Base-by-base conservation (phyloP, 2,113 vertebrate species). In the Bombycilla garrulus region DNA sequence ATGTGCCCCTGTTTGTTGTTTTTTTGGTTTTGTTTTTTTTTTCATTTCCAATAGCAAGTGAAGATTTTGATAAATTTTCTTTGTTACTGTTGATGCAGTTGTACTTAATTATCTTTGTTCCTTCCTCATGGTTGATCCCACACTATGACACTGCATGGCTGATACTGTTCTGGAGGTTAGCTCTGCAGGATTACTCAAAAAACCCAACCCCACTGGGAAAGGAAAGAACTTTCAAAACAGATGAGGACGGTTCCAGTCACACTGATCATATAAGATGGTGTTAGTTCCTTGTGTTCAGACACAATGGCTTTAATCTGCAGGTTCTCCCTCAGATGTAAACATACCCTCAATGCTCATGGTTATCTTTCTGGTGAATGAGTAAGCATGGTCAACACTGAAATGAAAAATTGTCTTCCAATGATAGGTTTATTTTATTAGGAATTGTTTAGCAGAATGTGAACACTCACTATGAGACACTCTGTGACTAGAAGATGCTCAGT, bases 241-340 rank as follows among this genome's bases (percentile, higher is more conserved):
- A 57, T 54, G 42, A 79, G 19, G 25, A 84, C 15, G 10, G 28
- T 23, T 86, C 38, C 25, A 36, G 0, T 82, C 53, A 26, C 2
- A 1, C 53, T 54, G 25, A 36, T n/a, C 17, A 7, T 58, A 1
- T 50, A 31, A 71, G 5, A 15, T 2, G 7, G 13, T 13, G 2
- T 42, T 38, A 36, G 29, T 66, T 72, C 28, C 26, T 48, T 74
- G 22, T 67, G 19, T 65, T 86, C 45, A 83, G 71, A 48, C 24
- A 31, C 9, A 4, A 2, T 62, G 45, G 6, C 38, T 81, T 76
- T 91, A 56, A 48, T 42, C 17, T 93, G 25, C 9, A 66, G 24
- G 5, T 73, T 86, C 26, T 86, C 25, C 25, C 8, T 4, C 1
- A 8, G 12, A 45, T 57, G 2, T 69, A 71, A 53, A 56, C 17